phyloP scores from a whole-genome alignment of 2,113 vertebrate species.

The Psittacara wagleri region DNA sequence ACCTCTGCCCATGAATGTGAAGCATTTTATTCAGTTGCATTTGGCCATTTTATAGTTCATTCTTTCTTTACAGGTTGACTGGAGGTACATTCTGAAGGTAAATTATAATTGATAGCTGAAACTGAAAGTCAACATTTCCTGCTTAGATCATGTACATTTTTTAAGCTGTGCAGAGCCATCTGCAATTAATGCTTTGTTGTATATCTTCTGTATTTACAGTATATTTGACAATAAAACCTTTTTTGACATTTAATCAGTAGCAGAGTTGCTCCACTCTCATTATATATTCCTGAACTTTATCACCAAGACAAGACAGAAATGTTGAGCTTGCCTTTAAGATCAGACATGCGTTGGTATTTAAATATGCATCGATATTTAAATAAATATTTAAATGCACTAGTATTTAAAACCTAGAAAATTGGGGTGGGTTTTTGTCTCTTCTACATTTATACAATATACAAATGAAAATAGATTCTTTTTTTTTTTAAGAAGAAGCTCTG shows the following conservation, averaged over 20 bases:
- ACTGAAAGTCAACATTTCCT: conserved; percentile 19
- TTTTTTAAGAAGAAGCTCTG: not conserved
- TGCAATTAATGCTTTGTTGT: conserved; percentile 59
- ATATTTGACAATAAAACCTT: conserved; percentile 65
- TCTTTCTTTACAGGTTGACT: not conserved
- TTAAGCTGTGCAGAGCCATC: conserved; percentile 7
- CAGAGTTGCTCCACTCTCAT: conserved; percentile 54
- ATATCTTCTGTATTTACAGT: conserved; percentile 50
- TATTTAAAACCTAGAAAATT: not conserved
- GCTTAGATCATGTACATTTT: not conserved
- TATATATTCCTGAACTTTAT: conserved; percentile 66
- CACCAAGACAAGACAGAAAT: conserved; percentile 58
- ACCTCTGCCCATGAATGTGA: not conserved
- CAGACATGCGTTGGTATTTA: conserved; percentile 4
- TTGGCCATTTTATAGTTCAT: not conserved
- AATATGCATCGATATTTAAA: not conserved
- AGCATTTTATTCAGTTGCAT: not conserved
- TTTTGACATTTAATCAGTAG: conserved; percentile 68
- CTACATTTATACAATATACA: not conserved
- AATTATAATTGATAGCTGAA: conserved; percentile 22
- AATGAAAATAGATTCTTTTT: not conserved
- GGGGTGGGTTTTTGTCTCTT: not conserved
- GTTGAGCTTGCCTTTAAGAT: conserved; percentile 46
- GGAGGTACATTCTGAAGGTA: not conserved
- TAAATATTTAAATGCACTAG: not conserved